Conservation (phyloP, 1,140 invertebrate species). For the Drosophila kurseongensis region DNA sequence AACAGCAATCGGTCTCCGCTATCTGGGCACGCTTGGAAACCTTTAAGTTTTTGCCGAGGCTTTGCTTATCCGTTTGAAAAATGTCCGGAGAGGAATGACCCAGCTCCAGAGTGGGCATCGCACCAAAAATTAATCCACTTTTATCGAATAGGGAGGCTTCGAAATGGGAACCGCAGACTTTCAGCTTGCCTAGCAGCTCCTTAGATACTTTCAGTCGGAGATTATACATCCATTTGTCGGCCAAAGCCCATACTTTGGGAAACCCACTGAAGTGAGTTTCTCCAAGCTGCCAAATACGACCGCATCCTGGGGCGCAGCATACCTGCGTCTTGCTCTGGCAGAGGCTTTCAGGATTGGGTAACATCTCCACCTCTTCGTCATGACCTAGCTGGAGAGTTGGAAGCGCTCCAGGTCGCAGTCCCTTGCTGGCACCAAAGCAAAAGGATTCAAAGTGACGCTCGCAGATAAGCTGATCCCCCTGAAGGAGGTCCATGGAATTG, state of each 20-base stretch:
- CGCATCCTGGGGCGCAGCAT: conserved; percentile 65
- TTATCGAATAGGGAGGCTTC: conserved; percentile 36
- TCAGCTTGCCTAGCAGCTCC: conserved; percentile 27
- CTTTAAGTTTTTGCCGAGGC: conserved; percentile 4
- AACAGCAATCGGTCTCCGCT: conserved; percentile 37
- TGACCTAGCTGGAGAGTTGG: conserved; percentile 67
- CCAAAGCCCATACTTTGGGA: conserved; percentile 36
- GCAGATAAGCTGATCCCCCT: conserved; percentile 47
- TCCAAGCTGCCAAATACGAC: conserved; percentile 11
- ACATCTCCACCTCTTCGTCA: conserved; percentile 12
- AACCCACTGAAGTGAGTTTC: conserved; percentile 31
- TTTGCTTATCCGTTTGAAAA: conserved; percentile 10
- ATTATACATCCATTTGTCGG: conserved; percentile 66
- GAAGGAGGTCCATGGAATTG: conserved; percentile 9
- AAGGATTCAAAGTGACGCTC: conserved; percentile 68
- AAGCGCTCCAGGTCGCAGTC: conserved; percentile 48
- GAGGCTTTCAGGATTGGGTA: conserved; percentile 45
- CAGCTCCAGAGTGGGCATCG: conserved; percentile 65
- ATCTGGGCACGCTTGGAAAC: neutral
- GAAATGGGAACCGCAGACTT: conserved; percentile 61
- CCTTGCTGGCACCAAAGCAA: conserved; percentile 47
- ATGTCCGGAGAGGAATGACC: conserved; percentile 51
- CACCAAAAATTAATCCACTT: conserved; percentile 15
- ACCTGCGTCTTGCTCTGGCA: conserved; percentile 7
- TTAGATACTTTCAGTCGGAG: conserved; percentile 28